phyloP scores from a whole-genome alignment of 1,140 invertebrate genomes.

The Camponotus vicinus region DNA sequence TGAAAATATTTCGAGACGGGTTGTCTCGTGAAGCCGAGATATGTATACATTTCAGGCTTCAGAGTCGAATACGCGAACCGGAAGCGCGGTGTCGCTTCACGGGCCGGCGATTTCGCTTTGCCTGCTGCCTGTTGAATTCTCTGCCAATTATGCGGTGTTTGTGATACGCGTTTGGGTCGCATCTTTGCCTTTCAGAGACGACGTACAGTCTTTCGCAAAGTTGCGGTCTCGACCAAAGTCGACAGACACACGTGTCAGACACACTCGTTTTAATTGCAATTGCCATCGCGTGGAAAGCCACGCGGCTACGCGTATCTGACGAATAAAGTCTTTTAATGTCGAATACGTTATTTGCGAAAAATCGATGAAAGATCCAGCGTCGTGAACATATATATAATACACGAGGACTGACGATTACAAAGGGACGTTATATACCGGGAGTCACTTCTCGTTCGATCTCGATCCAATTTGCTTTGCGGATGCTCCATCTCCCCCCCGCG shows the following conservation, averaged over 20 bases:
- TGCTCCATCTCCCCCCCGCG: slow-evolving; percentile 68
- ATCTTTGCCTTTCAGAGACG: slow-evolving; percentile 61
- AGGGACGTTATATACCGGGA: background rate
- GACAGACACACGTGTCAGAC: slow-evolving; percentile 26
- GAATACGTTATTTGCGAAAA: background rate
- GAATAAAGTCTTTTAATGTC: background rate
- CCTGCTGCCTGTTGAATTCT: slow-evolving; percentile 80
- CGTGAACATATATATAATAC: background rate
- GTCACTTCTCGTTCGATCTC: slow-evolving; percentile 63
- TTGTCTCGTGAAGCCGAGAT: slow-evolving; percentile 77
- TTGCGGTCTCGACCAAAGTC: slow-evolving; percentile 43
- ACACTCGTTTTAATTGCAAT: slow-evolving; percentile 53
- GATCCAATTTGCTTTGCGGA: slow-evolving; percentile 77
- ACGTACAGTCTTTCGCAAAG: slow-evolving; percentile 55
- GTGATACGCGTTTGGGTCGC: slow-evolving; percentile 69
- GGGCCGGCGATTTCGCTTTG: slow-evolving; percentile 80
- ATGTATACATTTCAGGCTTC: slow-evolving; percentile 70
- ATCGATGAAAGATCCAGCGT: background rate
- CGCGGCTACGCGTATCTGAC: background rate
- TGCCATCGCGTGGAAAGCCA: slow-evolving; percentile 8
- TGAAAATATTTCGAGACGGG: slow-evolving; percentile 78
- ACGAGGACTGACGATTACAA: background rate
- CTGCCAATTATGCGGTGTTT: slow-evolving; percentile 83
- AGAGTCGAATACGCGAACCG: slow-evolving; percentile 80
- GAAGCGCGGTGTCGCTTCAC: slow-evolving; percentile 81